Evolutionary conservation across 2,113 vertebrate species (phyloP), one percentile per base, ranked within the genome.

Genomic region (Sinocyclocheilus grahami): DNA sequence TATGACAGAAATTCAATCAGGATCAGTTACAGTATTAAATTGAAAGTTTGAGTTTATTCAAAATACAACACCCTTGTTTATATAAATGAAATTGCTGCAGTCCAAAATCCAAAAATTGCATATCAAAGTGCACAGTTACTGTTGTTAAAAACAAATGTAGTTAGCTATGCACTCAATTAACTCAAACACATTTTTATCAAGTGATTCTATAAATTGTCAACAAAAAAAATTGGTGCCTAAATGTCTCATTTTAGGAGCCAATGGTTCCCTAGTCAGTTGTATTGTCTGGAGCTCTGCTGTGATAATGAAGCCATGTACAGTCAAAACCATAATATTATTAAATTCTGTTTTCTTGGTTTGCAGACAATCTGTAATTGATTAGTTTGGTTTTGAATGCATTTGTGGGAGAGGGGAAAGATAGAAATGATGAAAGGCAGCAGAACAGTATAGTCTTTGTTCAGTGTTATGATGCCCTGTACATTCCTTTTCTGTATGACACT

Each of bases 391-490:
- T 71, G 37, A 53, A 37, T 79, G 42, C 16, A 65, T 78, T 74
- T 72, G 53, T 75, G 39, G 46, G 24, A 22, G 46, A 58, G 46
- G 2, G 33, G 76, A 63, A 12, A 79, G 82, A 83, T 22, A 78
- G 27, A 75, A 16, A 37, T 30, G 74, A 84, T 84, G 83, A 84
- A 80, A 76, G 46, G 37, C 42, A 10, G 14, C 16, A 74, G 60
- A 65, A 82, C 71, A 82, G 55, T 42, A 8, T 16, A 79, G 39
- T 80, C 86, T 65, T 74, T 84, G 60, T 85, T 79, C 58, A 63
- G 5, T 51, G n/a, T n/a, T 39, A 58, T 60, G 37, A 72, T 65
- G 20, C 33, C 33, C 63, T 69, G 13, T 58, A 18, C 16, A 80
- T 6, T 62, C 65, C 46, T 82, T 81, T 51, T 37, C 24, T 63